Base-by-base conservation (phyloP, 2,888 invertebrate species). In the Lasius fuliginosus region DNA sequence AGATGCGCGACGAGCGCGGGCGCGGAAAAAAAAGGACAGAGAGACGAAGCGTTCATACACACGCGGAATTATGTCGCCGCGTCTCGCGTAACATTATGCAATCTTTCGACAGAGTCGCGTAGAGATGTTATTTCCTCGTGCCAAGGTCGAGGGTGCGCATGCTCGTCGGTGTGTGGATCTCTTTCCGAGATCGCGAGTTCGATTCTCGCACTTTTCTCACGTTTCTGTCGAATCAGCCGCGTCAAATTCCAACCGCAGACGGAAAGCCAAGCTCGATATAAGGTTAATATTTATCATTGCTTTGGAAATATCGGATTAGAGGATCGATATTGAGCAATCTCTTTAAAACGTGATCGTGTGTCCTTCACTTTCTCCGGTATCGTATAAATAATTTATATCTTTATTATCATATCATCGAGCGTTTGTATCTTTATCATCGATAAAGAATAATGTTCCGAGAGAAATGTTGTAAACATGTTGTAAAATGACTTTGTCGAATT, bases 41-140 rank as follows among this genome's bases (percentile, higher is more conserved):
- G 33, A 53, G 67, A n/a, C 46, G 83, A 82, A 83, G n/a, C 49
- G 8, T 8, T 0, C 49, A 49, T 6, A 49, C 6, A 46, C 15
- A 46, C 46, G 58, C 46, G 73, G 79, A 73, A 75, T 83, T 73
- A 81, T 36, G 53, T 60, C 65, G 64, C 27, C 49, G 76, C 46
- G 73, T 85, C 82, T 89, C 87, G 84, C 85, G 89, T 88, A 89
- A 91, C 82, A 86, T 92, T 92, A 87, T 87, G 92, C 91, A 92
- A 92, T 90, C 87, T 86, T 86, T 84, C 85, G 76, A 75, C 83
- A 82, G 69, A 71, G 82, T 65, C 77, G 62, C 62, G 73, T 82
- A 85, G 79, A 74, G 58, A 82, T 82, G 86, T 82, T 75, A 83
- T 86, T 87, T 86, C 69, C 84, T 85, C 76, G 83, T 84, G 83